phyloP scores from a whole-genome alignment of 2,113 vertebrate species.

The Apistogramma diplotaenia region DNA sequence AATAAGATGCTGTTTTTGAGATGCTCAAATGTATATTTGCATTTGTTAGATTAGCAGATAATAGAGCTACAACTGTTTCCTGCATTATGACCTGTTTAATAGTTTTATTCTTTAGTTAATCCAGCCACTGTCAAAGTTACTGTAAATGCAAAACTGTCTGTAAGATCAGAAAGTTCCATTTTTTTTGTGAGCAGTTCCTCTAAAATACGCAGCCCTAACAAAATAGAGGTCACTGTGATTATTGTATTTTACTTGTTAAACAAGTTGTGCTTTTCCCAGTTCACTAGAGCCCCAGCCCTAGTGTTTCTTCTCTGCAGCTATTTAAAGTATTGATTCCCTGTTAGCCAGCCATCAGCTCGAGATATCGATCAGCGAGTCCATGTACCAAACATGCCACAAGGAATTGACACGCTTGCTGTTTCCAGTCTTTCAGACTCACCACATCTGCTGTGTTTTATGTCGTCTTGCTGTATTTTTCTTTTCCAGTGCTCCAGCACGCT shows the following conservation, averaged over 20 bases:
- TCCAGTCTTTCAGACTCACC: not conserved
- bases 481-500: slow-evolving; percentile 56
- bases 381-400: slow-evolving; percentile 4
- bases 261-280: not conserved
- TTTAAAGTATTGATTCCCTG: slow-evolving; percentile 39
- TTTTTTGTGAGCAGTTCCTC: not conserved
- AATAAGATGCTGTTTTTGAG: too few relatives aligned
- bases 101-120: not conserved
- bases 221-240: not conserved
- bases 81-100: not conserved
- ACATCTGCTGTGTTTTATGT: not conserved
- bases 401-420: not conserved
- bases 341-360: slow-evolving; percentile 32
- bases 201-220: not conserved
- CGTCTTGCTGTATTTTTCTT: not conserved
- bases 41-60: not conserved
- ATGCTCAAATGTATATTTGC: not conserved
- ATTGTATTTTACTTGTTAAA: not conserved
- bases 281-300: not conserved
- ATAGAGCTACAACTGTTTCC: not conserved
- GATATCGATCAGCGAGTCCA: slow-evolving; percentile 23
- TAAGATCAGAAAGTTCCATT: not conserved
- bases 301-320: slow-evolving; percentile 11
- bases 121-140: not conserved
- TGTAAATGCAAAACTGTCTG: not conserved